Percentiles rank a stretch among this genome's conserved stretches.
phyloP scores from a whole-genome alignment of 2,113 vertebrate species.

The Eudyptes chrysolophus region DNA sequence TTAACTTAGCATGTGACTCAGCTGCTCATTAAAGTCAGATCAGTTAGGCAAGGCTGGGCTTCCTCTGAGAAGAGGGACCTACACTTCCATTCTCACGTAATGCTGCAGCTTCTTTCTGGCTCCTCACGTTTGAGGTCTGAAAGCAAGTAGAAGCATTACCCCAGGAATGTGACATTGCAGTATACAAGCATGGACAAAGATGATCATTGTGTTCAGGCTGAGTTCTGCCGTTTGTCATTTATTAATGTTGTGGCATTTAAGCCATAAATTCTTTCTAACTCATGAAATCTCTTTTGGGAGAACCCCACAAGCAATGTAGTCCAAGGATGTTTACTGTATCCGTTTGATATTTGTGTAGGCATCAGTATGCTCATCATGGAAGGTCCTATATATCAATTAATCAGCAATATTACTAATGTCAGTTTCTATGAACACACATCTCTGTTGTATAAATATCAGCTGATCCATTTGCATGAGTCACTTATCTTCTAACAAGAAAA shows the following conservation, averaged over 20 bases:
- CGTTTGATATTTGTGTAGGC: neutral
- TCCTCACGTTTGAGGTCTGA: neutral
- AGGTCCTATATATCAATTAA: slow-evolving; percentile 16
- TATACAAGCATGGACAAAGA: neutral
- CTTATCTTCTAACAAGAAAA: slow-evolving; percentile 42
- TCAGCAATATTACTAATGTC: neutral
- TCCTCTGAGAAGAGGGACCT: neutral
- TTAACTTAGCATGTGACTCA: neutral
- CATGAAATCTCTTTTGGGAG: neutral
- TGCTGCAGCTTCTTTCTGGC: neutral
- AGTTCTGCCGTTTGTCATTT: neutral
- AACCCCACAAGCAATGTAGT: neutral
- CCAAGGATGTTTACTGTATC: neutral
- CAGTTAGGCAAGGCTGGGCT: neutral
- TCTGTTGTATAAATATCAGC: neutral
- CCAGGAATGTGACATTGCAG: neutral
- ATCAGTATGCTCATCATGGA: neutral
- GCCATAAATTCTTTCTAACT: neutral
- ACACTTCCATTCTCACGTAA: neutral
- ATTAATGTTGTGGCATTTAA: neutral
- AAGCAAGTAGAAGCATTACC: neutral
- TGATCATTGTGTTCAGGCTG: neutral
- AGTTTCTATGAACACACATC: slow-evolving; percentile 13
- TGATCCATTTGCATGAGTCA: neutral
- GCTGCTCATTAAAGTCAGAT: neutral